Evolutionary conservation across 2,797 vertebrate genomes (phyloP).

Genomic region (Falco biarmicus): DNA sequence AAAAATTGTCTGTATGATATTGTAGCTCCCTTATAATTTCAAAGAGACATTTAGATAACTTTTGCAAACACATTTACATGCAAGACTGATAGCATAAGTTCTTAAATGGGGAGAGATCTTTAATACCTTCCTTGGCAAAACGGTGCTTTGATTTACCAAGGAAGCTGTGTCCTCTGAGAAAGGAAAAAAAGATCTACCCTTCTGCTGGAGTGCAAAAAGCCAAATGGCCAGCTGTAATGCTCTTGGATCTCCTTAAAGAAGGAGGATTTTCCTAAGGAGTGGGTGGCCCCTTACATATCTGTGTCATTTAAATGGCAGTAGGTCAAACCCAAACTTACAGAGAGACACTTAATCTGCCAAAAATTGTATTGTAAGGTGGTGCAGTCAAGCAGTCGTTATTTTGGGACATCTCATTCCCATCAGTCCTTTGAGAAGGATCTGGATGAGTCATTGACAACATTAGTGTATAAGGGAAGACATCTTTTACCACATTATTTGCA

Average conservation of each 20-base stretch:
- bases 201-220: neutral
- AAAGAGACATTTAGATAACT: neutral
- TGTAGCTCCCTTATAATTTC: neutral
- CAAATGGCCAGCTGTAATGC: neutral
- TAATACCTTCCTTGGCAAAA: neutral
- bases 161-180: neutral
- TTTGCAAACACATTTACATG: neutral
- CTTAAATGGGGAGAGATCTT: neutral
- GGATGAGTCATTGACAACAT: neutral
- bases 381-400: neutral
- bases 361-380: neutral
- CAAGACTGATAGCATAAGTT: neutral
- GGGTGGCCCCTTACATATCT: neutral
- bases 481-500: neutral
- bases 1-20: neutral
- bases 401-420: neutral
- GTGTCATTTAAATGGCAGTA: neutral
- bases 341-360: neutral
- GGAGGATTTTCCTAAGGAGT: neutral
- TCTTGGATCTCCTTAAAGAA: neutral
- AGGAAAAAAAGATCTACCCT: neutral
- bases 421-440: neutral
- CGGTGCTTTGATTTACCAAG: neutral
- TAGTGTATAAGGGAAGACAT: neutral
- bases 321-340: neutral